Base-by-base conservation (phyloP, 1,140 invertebrate species). In the Battus philenor region DNA sequence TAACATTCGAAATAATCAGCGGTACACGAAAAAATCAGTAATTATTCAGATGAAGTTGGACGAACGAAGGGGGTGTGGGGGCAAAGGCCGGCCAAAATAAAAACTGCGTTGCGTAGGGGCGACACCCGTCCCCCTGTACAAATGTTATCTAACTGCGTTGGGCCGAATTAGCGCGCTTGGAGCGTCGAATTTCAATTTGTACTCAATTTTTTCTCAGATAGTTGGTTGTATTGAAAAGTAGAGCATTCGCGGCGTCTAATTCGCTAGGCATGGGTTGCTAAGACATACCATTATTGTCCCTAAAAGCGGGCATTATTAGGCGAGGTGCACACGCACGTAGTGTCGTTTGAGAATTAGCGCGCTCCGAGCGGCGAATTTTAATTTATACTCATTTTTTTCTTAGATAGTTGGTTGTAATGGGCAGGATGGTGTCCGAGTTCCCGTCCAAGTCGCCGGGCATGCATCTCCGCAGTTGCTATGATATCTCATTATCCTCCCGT, bases 41-140 rank as follows among this genome's bases (percentile, higher is more conserved):
- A 85, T 85, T 85, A 85, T 85, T 85, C 81, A 85, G 81, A 85
- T 85, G 78, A 85, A 82, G 81, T 84, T 79, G 77, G 78, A 81
- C 78, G 76, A 78, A 61, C 71, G 78, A 77, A 72, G 76, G 78
- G 77, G 78, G 76, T 71, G 63, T 63, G 76, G 76, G 73, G 77
- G 81, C 75, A 80, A 77, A 76, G 75, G 76, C 76, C 74, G 77
- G 78, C 73, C 78, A 81, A 85, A 85, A 85, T 85, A 85, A 85
- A 85, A 85, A 85, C 76, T 77, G 68, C 67, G 76, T 81, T 84
- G 81, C 81, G 81, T 85, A 85, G 78, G 75, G 78, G 79, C 56
- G 75, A 73, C 74, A 77, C 76, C 74, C 73, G 63, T 32, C 41
- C 63, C 47, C 66, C 71, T 80, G 72, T 77, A 79, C 78, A 84